phyloP scores from a whole-genome alignment of 2,113 vertebrate genomes.

The Rhea pennata region DNA sequence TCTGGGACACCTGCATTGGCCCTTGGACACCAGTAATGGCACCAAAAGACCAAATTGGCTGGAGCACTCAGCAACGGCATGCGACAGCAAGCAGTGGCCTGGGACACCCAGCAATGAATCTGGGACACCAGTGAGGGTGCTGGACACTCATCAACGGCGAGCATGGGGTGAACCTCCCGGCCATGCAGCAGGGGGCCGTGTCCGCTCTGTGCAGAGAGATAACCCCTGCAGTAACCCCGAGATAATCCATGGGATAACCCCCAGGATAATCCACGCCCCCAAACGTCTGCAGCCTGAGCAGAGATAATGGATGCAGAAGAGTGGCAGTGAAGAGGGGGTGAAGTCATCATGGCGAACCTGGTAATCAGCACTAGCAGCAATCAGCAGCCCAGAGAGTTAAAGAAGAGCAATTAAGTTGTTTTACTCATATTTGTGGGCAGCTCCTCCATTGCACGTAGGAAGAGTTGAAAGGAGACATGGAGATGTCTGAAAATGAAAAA shows the following conservation, averaged over 20 bases:
- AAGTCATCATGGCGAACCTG: neutral
- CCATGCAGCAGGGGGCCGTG: neutral
- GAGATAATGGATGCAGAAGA: neutral
- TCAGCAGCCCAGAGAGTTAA: neutral
- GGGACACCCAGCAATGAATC: too few species aligned
- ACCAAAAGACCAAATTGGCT: too few species aligned
- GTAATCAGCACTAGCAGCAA: neutral
- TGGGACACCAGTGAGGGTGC: neutral
- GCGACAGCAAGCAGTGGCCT: too few species aligned
- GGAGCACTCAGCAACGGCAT: too few species aligned
- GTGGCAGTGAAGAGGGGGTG: neutral
- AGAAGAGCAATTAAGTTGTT: neutral
- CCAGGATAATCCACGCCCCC: neutral
- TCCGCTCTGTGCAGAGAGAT: neutral
- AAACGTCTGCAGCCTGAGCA: neutral
- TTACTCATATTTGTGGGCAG: conserved; percentile 18
- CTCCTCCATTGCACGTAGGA: neutral
- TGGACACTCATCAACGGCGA: neutral
- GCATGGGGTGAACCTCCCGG: neutral
- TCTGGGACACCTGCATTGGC: neutral
- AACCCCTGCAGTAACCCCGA: neutral
- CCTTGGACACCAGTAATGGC: neutral
- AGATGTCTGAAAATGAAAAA: conserved; percentile 27
- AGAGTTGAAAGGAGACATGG: conserved; percentile 5
- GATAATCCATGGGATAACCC: neutral